These are phyloP conservation scores for Bradypodion ventrale DNA, from an alignment of 2,797 vertebrate species.

Conservation along the genomic window DNA sequence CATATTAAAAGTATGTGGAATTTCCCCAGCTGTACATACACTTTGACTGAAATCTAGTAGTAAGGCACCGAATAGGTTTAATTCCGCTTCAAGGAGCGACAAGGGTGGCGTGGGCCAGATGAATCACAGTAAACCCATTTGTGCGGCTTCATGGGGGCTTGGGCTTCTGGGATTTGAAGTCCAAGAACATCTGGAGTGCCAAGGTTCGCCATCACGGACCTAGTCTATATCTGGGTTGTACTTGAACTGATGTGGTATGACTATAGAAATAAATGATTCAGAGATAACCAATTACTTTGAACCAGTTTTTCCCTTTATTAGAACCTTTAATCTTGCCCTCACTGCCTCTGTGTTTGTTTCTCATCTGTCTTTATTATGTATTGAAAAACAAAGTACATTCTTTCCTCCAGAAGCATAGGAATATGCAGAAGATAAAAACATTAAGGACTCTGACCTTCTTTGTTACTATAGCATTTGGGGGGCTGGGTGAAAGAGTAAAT, in stretches of 20 bases:
- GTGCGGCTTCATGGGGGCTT: no score
- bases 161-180: no score
- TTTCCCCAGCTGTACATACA: not conserved
- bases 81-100: no score
- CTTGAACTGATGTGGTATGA: not conserved
- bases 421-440: constrained; percentile 5
- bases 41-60: no score
- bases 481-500: not conserved
- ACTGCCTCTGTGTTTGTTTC: not conserved
- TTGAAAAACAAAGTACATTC: not conserved
- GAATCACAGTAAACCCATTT: no score
- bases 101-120: no score
- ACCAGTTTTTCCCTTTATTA: not conserved
- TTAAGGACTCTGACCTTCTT: not conserved
- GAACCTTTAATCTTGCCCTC: not conserved
- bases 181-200: no score
- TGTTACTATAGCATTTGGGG: constrained; percentile 7
- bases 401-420: not conserved
- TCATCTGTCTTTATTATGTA: not conserved
- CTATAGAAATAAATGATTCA: not conserved
- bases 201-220: no score
- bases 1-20: not conserved
- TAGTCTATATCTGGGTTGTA: not conserved
- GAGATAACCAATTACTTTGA: not conserved
- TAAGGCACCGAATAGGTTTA: no score